phyloP scores from a whole-genome alignment of 2,888 invertebrate genomes.

The Brenthis daphne region DNA sequence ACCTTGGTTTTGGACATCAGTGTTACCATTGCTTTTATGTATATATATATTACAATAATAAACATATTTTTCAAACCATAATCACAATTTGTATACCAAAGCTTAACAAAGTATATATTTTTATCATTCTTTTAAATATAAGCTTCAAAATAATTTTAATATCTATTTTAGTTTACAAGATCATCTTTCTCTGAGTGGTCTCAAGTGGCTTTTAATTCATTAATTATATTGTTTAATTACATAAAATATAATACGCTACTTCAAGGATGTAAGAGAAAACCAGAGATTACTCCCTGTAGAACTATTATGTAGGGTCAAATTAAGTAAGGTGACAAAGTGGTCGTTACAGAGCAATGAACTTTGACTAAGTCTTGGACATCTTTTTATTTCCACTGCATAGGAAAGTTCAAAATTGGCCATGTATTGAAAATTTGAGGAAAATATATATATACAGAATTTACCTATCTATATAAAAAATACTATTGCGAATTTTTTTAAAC shows the following conservation, averaged over 20 bases:
- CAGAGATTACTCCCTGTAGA: conserved; percentile 21
- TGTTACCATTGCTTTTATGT: too few relatives aligned
- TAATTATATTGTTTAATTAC: conserved; percentile 11
- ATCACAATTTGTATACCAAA: too few relatives aligned
- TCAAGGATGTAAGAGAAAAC: conserved; percentile 12
- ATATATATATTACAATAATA: too few relatives aligned
- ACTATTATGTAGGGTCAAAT: conserved; percentile 26
- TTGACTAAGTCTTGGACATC: neutral
- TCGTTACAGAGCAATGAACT: neutral
- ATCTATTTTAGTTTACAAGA: neutral
- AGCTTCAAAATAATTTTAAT: too few relatives aligned
- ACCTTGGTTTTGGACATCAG: too few relatives aligned
- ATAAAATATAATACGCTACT: conserved; percentile 13
- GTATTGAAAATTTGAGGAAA: neutral
- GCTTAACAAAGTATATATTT: too few relatives aligned
- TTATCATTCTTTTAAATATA: too few relatives aligned
- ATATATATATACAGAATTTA: neutral
- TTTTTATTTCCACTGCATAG: neutral
- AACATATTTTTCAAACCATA: too few relatives aligned
- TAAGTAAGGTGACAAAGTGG: conserved; percentile 15
- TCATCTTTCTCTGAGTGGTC: neutral
- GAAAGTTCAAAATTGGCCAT: neutral
- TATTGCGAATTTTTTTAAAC: too few relatives aligned
- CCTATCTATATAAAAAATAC: too few relatives aligned
- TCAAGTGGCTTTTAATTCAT: conserved; percentile 16